phyloP scores from a whole-genome alignment of 2,888 invertebrate genomes.

The Agriotes lineatus region DNA sequence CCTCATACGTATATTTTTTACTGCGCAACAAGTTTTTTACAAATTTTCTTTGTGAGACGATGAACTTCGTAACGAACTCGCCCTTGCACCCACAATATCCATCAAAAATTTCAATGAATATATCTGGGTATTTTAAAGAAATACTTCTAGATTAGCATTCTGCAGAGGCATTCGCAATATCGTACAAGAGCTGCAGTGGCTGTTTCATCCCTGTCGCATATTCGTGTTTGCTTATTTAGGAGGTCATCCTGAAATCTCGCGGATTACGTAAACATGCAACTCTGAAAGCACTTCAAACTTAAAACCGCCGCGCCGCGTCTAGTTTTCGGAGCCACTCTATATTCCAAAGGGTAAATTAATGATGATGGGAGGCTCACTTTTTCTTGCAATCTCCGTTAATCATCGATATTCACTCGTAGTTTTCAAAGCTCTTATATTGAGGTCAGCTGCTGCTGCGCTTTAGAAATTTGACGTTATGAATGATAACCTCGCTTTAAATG shows the following conservation, averaged over 20 bases:
- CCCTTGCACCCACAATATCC: background rate
- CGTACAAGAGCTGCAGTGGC: constrained; percentile 13
- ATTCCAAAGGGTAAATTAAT: constrained; percentile 12
- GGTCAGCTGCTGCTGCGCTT: constrained; percentile 5
- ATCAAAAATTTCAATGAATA: constrained; percentile 7
- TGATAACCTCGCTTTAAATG: constrained; percentile 2
- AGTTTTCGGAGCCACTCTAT: constrained; percentile 7
- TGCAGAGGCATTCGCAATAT: constrained; percentile 1
- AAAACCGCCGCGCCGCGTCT: constrained; percentile 2
- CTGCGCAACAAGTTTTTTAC: constrained; percentile 20
- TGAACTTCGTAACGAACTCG: constrained; percentile 7
- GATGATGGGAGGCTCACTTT: constrained; percentile 8
- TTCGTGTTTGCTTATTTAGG: constrained; percentile 17
- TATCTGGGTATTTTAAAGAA: constrained; percentile 12
- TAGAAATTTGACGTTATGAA: constrained; percentile 5
- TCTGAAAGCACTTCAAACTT: background rate
- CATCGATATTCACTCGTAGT: constrained; percentile 18
- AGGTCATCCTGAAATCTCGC: constrained; percentile 10
- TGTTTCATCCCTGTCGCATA: constrained; percentile 7
- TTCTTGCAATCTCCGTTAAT: constrained; percentile 4
- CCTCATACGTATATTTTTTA: constrained; percentile 13
- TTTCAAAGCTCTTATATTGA: constrained; percentile 8
- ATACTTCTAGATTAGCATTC: constrained; percentile 16
- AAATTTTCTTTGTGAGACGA: too few relatives aligned
- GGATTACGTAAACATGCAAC: constrained; percentile 1